Percentiles rank a stretch among this genome's conserved stretches.
Evolutionary conservation across 2,797 vertebrate species (phyloP).

Genomic region (Sebastes vulpes): DNA sequence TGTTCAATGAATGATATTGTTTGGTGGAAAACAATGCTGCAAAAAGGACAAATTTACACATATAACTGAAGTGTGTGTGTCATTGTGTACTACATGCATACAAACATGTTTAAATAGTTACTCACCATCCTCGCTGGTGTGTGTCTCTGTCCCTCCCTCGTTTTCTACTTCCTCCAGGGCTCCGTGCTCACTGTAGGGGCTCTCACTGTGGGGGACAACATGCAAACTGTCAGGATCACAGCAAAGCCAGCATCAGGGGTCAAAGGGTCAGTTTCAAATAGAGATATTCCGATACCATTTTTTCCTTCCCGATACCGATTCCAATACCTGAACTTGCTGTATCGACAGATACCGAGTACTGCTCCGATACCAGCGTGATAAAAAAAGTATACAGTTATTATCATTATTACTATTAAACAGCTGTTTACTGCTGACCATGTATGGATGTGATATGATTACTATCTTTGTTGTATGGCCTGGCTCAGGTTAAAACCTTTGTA

Average conservation of each 20-base stretch:
- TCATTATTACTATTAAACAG: too few species aligned
- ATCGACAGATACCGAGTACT: too few species aligned
- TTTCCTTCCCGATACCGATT: too few species aligned
- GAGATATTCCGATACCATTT: too few species aligned
- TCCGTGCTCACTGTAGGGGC: slow-evolving; percentile 97
- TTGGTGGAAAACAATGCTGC: neutral
- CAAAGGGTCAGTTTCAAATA: neutral
- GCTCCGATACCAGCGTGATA: too few species aligned
- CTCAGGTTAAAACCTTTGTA: too few species aligned
- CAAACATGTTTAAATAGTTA: neutral
- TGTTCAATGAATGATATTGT: neutral
- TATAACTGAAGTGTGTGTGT: neutral
- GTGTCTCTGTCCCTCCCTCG: slow-evolving; percentile 93
- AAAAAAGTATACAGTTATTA: too few species aligned
- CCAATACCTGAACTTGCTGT: too few species aligned
- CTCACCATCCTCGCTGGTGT: slow-evolving; percentile 98
- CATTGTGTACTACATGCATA: neutral
- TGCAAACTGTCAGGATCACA: slow-evolving; percentile 22
- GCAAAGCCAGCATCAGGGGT: neutral
- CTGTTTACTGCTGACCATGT: too few species aligned
- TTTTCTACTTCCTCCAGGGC: slow-evolving; percentile 95
- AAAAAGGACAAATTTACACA: neutral
- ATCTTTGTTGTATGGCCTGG: too few species aligned
- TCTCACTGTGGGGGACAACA: slow-evolving; percentile 88
- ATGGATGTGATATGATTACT: too few species aligned